Evolutionary conservation across 2,113 vertebrate genomes (phyloP), one percentile per base, ranked within the genome.

Genomic region (Marmota flaviventris): DNA sequence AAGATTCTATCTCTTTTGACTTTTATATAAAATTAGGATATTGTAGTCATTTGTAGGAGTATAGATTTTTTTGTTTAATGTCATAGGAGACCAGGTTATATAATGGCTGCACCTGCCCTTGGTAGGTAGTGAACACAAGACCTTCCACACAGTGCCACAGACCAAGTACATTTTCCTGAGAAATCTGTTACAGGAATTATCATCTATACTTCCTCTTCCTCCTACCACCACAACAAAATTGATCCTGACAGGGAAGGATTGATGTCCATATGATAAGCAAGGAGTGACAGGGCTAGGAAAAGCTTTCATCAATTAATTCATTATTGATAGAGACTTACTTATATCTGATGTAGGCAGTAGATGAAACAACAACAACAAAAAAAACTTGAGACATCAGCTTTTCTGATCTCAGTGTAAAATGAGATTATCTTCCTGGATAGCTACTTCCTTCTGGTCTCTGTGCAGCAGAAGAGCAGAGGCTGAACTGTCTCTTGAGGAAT

Each of bases 61-160:
- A 56, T 82, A 91, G 65, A n/a, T 61, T 83, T 93, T 93, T 77
- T 56, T 61, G 87, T 97, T 87, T 45, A 25, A 89, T 39, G n/a
- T 65, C 11, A 72, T 34, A 69, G 61, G 53, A 86, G 89, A 69
- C 3, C 86, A 81, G 11, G 42, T 76, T 78, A 89, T 92, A 39
- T 61, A 85, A 87, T 73, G 32, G 3, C 22, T 70, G 89, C 27
- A 56, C 14, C 61, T 95, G 42, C 37, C 84, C n/a, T 29, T 58
- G 53, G 12, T 56, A 48, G 72, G 69, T 48, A 84, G 29, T 89
- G 16, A 11, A 67, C 17, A 91, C 73, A 85, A 95, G 76, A 83
- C 27, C 56, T 82, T 73, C 58, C 13, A 56, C 37, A 29, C 53
- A 37, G 27, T 48, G n/a, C n/a, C 61, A 39, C 34, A 42, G 27